A percentile compares a stretch with the other conserved stretches of the same genome.
Conservation (phyloP, 2,888 invertebrate genomes). For the Drosophila longiperda region DNA sequence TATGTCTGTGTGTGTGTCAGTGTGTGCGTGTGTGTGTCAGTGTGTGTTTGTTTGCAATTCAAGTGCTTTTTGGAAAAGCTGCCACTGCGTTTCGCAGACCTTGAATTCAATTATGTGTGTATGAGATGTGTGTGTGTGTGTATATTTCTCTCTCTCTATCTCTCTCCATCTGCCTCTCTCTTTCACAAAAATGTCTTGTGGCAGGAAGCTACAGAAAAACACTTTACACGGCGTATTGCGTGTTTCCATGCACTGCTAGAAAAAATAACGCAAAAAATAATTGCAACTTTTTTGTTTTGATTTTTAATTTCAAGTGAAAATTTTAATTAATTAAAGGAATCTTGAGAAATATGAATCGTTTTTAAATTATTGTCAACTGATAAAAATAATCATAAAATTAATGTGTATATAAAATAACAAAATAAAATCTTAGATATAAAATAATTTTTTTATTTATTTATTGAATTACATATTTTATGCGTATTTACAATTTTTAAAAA, state of each 20-base stretch:
- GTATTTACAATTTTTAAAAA: not conserved
- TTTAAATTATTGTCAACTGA: not conserved
- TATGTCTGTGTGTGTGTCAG: not conserved
- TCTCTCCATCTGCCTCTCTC: not conserved
- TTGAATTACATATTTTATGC: too few relatives aligned
- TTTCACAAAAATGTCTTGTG: constrained; percentile 21
- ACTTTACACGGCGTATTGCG: constrained; percentile 60
- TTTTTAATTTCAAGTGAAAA: not conserved
- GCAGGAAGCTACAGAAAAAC: constrained; percentile 42
- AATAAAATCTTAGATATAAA: not conserved
- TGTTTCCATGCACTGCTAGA: constrained; percentile 23
- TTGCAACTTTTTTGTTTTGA: fast-evolving
- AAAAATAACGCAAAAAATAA: not conserved
- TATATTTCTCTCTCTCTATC: not conserved
- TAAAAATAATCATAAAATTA: not conserved
- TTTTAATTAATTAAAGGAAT: not conserved
- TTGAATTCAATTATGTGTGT: constrained; percentile 65
- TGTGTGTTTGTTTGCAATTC: constrained; percentile 44
- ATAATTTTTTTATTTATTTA: too few relatives aligned
- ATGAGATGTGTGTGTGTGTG: constrained; percentile 24
- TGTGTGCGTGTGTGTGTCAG: constrained; percentile 9
- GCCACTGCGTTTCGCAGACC: constrained; percentile 52
- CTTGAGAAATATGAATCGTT: not conserved
- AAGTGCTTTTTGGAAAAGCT: constrained; percentile 68
- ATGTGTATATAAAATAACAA: not conserved